phyloP scores from a whole-genome alignment of 2,888 invertebrate species.

The Galerucella pusilla region DNA sequence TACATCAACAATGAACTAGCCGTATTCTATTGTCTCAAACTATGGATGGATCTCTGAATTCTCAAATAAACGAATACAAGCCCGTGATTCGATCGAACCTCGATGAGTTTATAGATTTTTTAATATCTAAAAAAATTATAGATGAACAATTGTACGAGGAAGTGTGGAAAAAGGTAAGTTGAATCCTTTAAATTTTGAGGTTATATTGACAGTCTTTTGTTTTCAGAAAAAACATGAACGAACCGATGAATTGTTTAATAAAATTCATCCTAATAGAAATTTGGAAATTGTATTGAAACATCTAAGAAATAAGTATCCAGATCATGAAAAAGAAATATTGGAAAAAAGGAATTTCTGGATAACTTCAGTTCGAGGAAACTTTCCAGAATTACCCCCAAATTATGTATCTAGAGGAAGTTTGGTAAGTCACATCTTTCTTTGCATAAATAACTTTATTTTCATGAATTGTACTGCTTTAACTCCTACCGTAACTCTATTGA shows the following conservation, averaged over 20 bases:
- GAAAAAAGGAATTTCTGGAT: slow-evolving; percentile 41
- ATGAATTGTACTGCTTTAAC: too few relatives aligned
- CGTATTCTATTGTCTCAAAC: slow-evolving; percentile 19
- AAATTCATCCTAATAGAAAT: slow-evolving; percentile 32
- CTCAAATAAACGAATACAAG: slow-evolving; percentile 43
- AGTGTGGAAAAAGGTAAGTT: slow-evolving; percentile 41
- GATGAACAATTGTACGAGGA: slow-evolving; percentile 39
- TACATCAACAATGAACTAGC: slow-evolving; percentile 16
- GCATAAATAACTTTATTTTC: too few relatives aligned
- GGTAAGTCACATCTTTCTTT: slow-evolving; percentile 61
- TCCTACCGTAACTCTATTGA: too few relatives aligned
- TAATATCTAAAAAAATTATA: slow-evolving; percentile 41
- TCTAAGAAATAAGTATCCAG: slow-evolving; percentile 39
- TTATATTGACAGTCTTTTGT: slow-evolving; percentile 29
- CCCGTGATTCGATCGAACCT: slow-evolving; percentile 34
- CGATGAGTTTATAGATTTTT: slow-evolving; percentile 47
- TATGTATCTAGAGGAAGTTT: slow-evolving; percentile 67
- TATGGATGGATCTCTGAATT: slow-evolving; percentile 40
- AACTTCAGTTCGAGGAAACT: slow-evolving; percentile 68
- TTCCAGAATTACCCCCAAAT: slow-evolving; percentile 70
- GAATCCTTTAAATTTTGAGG: slow-evolving; percentile 1
- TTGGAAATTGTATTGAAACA: slow-evolving; percentile 40
- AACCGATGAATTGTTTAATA: slow-evolving; percentile 40
- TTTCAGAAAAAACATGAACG: slow-evolving; percentile 34
- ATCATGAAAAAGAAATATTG: slow-evolving; percentile 39